These are phyloP conservation scores for Melanchra persicariae DNA, from an alignment of 2,888 invertebrate species.

Conservation along the genomic window DNA sequence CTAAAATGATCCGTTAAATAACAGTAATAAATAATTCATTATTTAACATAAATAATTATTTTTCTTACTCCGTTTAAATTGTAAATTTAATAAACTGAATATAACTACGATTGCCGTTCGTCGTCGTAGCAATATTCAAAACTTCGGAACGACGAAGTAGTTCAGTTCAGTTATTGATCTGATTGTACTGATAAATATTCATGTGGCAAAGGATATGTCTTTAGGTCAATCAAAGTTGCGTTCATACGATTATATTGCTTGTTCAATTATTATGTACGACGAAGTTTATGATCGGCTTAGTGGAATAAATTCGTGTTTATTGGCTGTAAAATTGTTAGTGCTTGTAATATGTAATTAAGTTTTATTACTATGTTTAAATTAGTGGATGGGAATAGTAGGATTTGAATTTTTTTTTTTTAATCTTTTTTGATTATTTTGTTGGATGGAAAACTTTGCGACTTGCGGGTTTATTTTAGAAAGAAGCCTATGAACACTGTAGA, in stretches of 20 bases:
- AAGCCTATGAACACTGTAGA: background rate
- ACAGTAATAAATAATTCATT: too few species aligned
- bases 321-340: conserved; percentile 10
- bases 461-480: too few species aligned
- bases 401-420: too few species aligned
- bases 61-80: background rate
- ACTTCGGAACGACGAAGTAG: conserved; percentile 30
- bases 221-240: conserved; percentile 55
- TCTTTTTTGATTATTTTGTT: too few species aligned
- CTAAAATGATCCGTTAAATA: too few species aligned
- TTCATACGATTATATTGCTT: conserved; percentile 40
- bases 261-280: conserved; percentile 41
- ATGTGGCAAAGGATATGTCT: conserved; percentile 55
- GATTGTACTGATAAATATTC: conserved; percentile 64
- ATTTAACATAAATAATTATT: background rate
- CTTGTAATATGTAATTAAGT: background rate
- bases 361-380: background rate
- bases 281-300: conserved; percentile 37
- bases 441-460: too few species aligned
- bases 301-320: conserved; percentile 23
- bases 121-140: conserved; percentile 34
- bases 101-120: conserved; percentile 14
- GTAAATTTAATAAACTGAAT: conserved; percentile 29
- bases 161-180: conserved; percentile 60
- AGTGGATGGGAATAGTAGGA: background rate